Base-by-base conservation (phyloP, 2,888 invertebrate species). In the Harpalus rufipes region DNA sequence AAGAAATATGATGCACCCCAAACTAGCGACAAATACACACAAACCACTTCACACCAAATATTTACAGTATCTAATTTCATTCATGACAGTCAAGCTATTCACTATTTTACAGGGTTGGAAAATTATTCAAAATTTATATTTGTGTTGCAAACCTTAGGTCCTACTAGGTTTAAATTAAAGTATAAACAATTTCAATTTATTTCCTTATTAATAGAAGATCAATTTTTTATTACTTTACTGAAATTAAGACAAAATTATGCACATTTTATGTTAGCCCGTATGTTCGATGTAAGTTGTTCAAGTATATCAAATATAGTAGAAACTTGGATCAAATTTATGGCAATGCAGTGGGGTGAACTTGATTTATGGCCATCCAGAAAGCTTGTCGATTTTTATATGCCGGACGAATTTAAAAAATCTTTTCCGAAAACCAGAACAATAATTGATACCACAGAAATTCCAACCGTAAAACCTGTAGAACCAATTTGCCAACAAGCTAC, bases 181-280 rank as follows among this genome's bases (percentile, higher is more conserved):
- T 21, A 63, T 21, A 63, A 63, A 63, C 63, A 63, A 63, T 21
- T 18, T 63, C 18, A 63, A n/a, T n/a, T n/a, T n/a, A 18, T 1
- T 63, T 21, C 25, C 1, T 18, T 21, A 3, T 18, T 21, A 16
- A 58, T 58, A 14, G 58, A 58, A 58, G 5, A 58, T 58, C 58
- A 58, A 58, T 63, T 63, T 21, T 63, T 18, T 21, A 10, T 18
- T 7, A 63, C n/a, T n/a, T n/a, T 21, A 21, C 6, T 18, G 8
- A 63, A 63, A 63, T 63, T 63, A 63, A 63, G 63, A 63, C 18
- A 8, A 21, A 63, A 63, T 63, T 63, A 63, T 21, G 1, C 10
- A 1, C 0, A 63, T 21, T 63, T 63, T 18, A 18, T 16, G 18
- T 21, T 18, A 63, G 1, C 63, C 0, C 21, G 8, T 18, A 7